phyloP scores from a whole-genome alignment of 2,113 vertebrate species.

The Conger conger region DNA sequence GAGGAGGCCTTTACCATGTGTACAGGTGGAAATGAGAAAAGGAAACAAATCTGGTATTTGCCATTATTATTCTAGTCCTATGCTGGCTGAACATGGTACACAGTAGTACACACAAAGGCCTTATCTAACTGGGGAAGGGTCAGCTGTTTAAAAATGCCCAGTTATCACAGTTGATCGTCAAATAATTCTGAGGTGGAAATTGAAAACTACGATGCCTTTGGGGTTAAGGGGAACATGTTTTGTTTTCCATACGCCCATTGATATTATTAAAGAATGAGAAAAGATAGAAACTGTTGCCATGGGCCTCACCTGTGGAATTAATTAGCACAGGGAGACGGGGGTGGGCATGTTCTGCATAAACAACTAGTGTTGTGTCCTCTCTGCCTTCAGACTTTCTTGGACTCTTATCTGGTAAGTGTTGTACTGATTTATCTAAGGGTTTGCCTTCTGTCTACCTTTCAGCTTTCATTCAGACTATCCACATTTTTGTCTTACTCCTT shows the following conservation, averaged over 20 bases:
- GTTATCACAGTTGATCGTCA: background rate
- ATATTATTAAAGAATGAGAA: slow-evolving; percentile 50
- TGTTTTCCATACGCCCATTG: slow-evolving; percentile 59
- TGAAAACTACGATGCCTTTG: slow-evolving; percentile 25
- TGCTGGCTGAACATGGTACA: background rate
- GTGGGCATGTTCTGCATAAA: slow-evolving; percentile 50
- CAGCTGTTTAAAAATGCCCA: background rate
- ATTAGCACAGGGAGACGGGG: slow-evolving; percentile 50
- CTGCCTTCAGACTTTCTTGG: slow-evolving; percentile 24
- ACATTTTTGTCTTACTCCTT: background rate
- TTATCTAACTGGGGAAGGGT: background rate
- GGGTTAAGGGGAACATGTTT: slow-evolving; percentile 46
- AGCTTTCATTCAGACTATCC: background rate
- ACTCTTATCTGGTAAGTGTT: slow-evolving; percentile 56
- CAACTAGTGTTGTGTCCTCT: slow-evolving; percentile 39
- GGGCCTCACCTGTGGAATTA: slow-evolving; percentile 68
- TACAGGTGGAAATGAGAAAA: background rate
- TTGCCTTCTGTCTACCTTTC: background rate
- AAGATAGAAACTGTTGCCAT: slow-evolving; percentile 59
- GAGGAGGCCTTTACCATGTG: background rate
- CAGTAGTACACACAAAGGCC: background rate
- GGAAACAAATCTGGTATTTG: no score
- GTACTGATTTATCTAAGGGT: background rate
- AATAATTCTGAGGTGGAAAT: background rate
- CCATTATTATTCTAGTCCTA: background rate